Evolutionary conservation across 1,140 invertebrate species (phyloP).

Genomic region (Magallana angulata): DNA sequence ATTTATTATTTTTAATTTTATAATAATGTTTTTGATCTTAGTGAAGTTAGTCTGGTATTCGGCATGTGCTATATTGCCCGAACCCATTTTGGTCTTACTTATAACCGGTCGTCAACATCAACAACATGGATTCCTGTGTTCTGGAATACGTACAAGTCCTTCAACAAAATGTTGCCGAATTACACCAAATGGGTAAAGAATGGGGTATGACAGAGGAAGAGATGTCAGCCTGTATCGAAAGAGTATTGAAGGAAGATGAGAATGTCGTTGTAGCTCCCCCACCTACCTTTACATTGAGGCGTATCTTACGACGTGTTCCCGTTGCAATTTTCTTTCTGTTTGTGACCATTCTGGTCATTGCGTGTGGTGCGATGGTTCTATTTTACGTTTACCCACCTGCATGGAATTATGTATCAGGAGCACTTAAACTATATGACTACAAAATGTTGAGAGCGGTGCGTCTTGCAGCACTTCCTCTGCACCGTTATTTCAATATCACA

Average conservation of each 20-base stretch:
- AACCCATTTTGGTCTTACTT: no score
- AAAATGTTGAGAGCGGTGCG: constrained; percentile 49
- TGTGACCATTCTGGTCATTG: constrained; percentile 6
- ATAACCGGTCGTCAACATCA: no score
- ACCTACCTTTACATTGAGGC: constrained; percentile 2
- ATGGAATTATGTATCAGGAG: constrained; percentile 32
- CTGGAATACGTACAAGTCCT: constrained; percentile 21
- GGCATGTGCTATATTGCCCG: no score
- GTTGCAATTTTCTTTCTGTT: constrained; percentile 28
- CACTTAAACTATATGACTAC: constrained; percentile 53
- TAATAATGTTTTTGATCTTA: no score
- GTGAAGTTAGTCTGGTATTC: no score
- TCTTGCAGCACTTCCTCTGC: constrained; percentile 48
- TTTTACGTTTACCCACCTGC: constrained; percentile 22
- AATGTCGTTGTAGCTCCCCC: not conserved
- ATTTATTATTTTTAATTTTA: no score
- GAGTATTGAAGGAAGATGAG: constrained; percentile 48
- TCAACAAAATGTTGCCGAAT: constrained; percentile 59
- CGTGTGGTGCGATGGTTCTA: not conserved
- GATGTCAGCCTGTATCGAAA: constrained; percentile 60
- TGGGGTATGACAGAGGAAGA: constrained; percentile 63
- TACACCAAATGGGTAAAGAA: constrained; percentile 57
- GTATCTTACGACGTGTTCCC: constrained; percentile 43
- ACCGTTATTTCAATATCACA: constrained; percentile 50
- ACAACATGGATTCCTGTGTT: not conserved